phyloP scores from a whole-genome alignment of 2,888 invertebrate species.

The Clostera curtula region DNA sequence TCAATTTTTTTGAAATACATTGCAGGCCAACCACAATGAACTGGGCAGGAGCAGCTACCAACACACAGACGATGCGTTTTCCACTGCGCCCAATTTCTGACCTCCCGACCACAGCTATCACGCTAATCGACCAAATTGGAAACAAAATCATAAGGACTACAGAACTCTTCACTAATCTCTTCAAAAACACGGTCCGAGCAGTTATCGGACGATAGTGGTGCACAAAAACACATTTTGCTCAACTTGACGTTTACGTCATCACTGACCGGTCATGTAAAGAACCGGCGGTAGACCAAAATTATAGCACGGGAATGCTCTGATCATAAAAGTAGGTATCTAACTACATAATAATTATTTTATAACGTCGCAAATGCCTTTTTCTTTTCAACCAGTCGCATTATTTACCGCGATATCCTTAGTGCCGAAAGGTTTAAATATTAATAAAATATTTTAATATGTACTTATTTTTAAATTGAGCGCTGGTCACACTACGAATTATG shows the following conservation, averaged over 20 bases:
- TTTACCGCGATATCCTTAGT: too few relatives aligned
- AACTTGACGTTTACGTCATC: constrained; percentile 1
- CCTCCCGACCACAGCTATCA: constrained; percentile 52
- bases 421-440: too few relatives aligned
- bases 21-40: constrained; percentile 49
- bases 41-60: constrained; percentile 38
- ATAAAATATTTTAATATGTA: too few relatives aligned
- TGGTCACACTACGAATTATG: too few relatives aligned
- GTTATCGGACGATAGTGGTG: constrained; percentile 46
- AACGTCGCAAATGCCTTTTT: too few relatives aligned
- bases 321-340: too few relatives aligned
- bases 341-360: too few relatives aligned
- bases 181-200: constrained; percentile 63
- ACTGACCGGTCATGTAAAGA: too few relatives aligned
- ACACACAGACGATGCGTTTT: constrained; percentile 44
- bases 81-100: constrained; percentile 43
- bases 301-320: too few relatives aligned
- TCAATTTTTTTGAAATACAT: constrained; percentile 8
- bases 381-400: too few relatives aligned
- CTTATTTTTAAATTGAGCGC: too few relatives aligned
- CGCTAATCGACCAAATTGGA: constrained; percentile 65
- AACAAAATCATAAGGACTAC: constrained; percentile 67
- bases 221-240: not conserved
- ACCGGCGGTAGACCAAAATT: too few relatives aligned
- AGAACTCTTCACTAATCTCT: constrained; percentile 58